A percentile compares a stretch with the other conserved stretches of the same genome.
Conservation (phyloP, 2,797 vertebrate species). For the Malurus splendens region DNA sequence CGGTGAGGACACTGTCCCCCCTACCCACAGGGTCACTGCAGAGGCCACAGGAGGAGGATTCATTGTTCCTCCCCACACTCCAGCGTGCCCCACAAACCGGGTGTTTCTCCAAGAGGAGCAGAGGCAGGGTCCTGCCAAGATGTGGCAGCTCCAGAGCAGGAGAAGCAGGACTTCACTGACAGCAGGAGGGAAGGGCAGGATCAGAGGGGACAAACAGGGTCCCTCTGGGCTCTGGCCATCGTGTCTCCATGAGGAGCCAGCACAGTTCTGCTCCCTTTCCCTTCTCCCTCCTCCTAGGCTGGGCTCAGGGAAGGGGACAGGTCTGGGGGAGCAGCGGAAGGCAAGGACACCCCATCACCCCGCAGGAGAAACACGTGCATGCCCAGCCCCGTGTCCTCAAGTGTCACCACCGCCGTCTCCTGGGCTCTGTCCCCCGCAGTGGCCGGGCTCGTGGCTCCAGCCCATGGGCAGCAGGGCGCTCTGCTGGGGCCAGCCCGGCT, state of each 20-base stretch:
- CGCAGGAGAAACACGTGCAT: accelerated
- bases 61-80: background rate
- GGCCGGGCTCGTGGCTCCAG: background rate
- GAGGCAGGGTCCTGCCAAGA: background rate
- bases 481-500: background rate
- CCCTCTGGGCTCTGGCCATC: background rate
- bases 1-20: accelerated
- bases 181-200: background rate
- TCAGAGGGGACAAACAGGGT: background rate
- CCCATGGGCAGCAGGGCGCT: background rate
- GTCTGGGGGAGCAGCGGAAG: background rate
- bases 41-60: accelerated
- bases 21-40: accelerated
- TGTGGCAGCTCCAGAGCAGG: background rate
- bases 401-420: background rate
- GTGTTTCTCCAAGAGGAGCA: background rate
- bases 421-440: background rate
- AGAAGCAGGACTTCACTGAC: background rate
- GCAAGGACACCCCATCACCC: background rate
- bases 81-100: background rate
- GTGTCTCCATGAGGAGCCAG: background rate
- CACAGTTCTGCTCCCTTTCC: background rate
- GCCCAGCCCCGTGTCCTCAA: background rate
- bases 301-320: background rate
- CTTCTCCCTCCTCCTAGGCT: background rate